Conservation (phyloP, 2,113 vertebrate genomes). For the Pionites leucogaster region DNA sequence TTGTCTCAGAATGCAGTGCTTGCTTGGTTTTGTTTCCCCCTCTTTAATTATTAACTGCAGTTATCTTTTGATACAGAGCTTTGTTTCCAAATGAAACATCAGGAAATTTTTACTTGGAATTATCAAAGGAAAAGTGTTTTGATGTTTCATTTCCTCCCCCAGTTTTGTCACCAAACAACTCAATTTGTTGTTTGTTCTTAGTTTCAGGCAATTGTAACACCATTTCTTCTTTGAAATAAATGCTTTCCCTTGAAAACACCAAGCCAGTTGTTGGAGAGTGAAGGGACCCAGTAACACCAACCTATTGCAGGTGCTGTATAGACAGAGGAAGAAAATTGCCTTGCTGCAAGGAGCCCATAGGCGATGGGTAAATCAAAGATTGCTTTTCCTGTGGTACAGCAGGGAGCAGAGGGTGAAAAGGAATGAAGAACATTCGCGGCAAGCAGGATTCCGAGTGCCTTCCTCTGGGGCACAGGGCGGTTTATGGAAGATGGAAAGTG, state of each 20-base stretch:
- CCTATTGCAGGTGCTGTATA: neutral
- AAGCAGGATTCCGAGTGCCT: neutral
- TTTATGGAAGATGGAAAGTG: neutral
- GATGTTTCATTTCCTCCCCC: neutral
- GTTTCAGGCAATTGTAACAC: neutral
- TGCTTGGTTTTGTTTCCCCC: neutral
- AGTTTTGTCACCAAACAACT: neutral
- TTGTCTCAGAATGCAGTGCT: neutral
- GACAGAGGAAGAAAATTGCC: neutral
- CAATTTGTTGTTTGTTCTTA: neutral
- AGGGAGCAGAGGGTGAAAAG: neutral
- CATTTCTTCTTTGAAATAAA: neutral
- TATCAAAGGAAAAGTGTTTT: neutral
- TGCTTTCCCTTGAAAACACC: neutral
- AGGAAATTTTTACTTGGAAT: neutral
- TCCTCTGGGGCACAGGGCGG: neutral
- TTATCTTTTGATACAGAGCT: neutral
- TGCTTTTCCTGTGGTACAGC: neutral
- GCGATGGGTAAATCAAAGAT: rapidly evolving
- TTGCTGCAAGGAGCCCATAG: neutral
- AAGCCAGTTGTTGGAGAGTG: rapidly evolving
- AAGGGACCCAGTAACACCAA: neutral
- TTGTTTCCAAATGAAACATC: neutral
- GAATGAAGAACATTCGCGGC: neutral
- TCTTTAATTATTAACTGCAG: conserved; percentile 18